Percentiles rank a stretch among this genome's conserved stretches.
Conservation (phyloP, 2,797 vertebrate species). For the Mus spretus region DNA sequence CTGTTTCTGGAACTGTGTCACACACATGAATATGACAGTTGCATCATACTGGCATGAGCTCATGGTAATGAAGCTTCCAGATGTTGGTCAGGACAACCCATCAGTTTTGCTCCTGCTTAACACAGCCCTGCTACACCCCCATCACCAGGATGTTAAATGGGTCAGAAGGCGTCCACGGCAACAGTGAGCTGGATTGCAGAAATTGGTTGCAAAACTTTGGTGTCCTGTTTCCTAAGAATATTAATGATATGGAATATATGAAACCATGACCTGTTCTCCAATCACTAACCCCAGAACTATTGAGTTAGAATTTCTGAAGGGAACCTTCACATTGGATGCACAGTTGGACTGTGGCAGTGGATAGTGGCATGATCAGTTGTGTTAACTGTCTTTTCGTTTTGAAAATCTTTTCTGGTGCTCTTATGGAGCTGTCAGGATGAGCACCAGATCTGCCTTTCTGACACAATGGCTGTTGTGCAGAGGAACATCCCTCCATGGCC, state of each 20-base stretch:
- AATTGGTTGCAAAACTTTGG: not conserved
- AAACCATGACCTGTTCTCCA: not conserved
- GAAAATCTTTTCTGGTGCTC: constrained; percentile 86
- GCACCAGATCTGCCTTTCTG: constrained; percentile 87
- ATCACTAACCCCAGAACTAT: not conserved
- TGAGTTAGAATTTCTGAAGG: not conserved
- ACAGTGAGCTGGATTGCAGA: not conserved
- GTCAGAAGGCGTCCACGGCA: fast-evolving
- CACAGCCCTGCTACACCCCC: not conserved
- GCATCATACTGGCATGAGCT: not conserved
- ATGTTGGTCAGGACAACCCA: not conserved
- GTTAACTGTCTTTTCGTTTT: constrained; percentile 75
- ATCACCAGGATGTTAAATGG: not conserved
- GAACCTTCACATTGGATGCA: not conserved
- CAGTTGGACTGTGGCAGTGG: no score
- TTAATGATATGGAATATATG: no score
- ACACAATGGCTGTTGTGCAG: constrained; percentile 80
- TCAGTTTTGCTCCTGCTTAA: not conserved
- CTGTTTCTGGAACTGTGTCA: not conserved
- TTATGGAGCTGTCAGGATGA: constrained; percentile 88
- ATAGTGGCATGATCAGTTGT: fast-evolving
- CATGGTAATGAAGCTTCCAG: not conserved
- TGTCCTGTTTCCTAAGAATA: not conserved
- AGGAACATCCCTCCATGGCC: no score
- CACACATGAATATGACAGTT: fast-evolving